These are phyloP conservation scores for Laupala kohalensis DNA, from an alignment of 1,140 invertebrate species.

Conservation along the genomic window DNA sequence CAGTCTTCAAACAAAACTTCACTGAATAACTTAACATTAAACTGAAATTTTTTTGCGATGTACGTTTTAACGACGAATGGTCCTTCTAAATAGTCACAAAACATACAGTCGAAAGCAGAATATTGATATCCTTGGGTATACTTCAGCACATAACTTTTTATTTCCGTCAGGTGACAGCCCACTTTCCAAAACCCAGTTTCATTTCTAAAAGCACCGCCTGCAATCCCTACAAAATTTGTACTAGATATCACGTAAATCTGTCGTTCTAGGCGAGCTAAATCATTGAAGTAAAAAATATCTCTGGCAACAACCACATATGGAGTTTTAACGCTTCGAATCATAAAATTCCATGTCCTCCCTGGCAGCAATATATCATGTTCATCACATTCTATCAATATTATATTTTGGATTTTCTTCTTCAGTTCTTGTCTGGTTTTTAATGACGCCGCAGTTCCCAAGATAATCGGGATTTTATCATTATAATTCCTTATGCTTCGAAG, in stretches of 20 bases:
- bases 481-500: constrained; percentile 4
- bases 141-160: constrained; percentile 21
- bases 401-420: not conserved
- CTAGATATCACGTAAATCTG: constrained; percentile 20
- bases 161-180: constrained; percentile 22
- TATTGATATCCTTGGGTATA: constrained; percentile 23
- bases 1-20: constrained; percentile 22
- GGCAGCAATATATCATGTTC: not conserved
- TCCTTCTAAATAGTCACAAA: constrained; percentile 24
- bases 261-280: constrained; percentile 21
- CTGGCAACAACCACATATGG: constrained; percentile 23
- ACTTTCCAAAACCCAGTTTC: constrained; percentile 23
- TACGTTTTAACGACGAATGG: constrained; percentile 21
- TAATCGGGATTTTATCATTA: not conserved
- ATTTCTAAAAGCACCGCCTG: constrained; percentile 21
- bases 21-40: constrained; percentile 15
- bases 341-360: constrained; percentile 19
- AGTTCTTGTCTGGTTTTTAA: not conserved
- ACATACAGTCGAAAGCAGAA: constrained; percentile 24
- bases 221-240: constrained; percentile 15
- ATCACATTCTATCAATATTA: not conserved
- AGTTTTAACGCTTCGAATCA: constrained; percentile 18
- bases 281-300: constrained; percentile 19
- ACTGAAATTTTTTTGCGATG: constrained; percentile 13
- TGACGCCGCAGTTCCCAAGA: not conserved